These are phyloP conservation scores for Tuberolachnus salignus DNA, from an alignment of 2,888 invertebrate species.

Conservation along the genomic window DNA sequence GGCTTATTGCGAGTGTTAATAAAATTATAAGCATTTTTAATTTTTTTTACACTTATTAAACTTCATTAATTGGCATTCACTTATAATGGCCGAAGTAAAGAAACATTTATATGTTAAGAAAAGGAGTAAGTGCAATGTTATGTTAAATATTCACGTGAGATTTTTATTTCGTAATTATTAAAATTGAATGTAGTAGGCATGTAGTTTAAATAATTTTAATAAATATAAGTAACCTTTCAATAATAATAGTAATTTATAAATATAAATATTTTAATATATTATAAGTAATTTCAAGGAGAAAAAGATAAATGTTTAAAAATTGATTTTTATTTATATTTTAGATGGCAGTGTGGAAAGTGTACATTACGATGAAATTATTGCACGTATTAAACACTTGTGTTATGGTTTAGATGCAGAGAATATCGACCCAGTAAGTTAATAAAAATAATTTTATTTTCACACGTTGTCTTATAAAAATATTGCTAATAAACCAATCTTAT, in stretches of 20 bases:
- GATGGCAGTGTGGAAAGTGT: conserved; percentile 91
- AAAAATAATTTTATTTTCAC: background rate
- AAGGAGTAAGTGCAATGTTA: conserved; percentile 20
- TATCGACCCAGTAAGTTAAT: conserved; percentile 85
- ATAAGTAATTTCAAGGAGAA: too few relatives aligned
- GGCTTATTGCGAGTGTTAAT: too few relatives aligned
- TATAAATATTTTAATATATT: too few relatives aligned
- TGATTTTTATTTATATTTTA: conserved; percentile 62
- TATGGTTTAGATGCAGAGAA: conserved; percentile 95
- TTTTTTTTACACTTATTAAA: too few relatives aligned
- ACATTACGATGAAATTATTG: conserved; percentile 97
- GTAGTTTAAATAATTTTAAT: background rate
- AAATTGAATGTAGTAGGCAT: background rate
- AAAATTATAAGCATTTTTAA: too few relatives aligned
- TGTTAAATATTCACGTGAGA: background rate
- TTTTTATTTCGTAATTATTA: background rate
- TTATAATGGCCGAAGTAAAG: conserved; percentile 37
- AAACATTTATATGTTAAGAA: conserved; percentile 51
- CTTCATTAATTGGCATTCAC: background rate
- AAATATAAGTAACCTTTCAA: background rate
- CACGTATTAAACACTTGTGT: conserved; percentile 91
- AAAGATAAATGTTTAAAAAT: too few relatives aligned
- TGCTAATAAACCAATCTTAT: background rate
- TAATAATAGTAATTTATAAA: too few relatives aligned
- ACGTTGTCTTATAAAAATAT: too few relatives aligned